A percentile compares a stretch with the other conserved stretches of the same genome.
phyloP scores from a whole-genome alignment of 2,797 vertebrate genomes.

The Benthosema pterotum region DNA sequence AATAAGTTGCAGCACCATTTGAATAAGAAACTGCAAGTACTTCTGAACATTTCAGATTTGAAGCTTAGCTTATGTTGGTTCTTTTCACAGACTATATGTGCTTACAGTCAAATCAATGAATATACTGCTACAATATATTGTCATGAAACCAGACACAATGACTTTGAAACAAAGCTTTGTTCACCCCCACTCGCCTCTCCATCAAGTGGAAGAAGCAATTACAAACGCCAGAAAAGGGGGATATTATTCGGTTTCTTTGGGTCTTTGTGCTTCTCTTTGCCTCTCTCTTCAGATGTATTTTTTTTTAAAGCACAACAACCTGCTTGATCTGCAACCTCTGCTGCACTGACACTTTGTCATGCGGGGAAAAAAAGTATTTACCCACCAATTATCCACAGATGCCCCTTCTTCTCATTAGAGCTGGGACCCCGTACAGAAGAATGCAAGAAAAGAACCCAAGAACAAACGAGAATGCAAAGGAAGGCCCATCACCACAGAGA shows the following conservation, averaged over 20 bases:
- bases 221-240: slow-evolving; percentile 34
- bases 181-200: too few species aligned
- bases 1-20: too few species aligned
- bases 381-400: slow-evolving; percentile 76
- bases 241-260: slow-evolving; percentile 9
- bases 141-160: too few species aligned
- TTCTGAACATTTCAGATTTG: too few species aligned
- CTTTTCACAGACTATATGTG: too few species aligned
- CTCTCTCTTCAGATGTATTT: slow-evolving; percentile 41
- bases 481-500: slow-evolving; percentile 62
- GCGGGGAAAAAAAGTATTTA: slow-evolving; percentile 71
- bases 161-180: too few species aligned
- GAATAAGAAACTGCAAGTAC: too few species aligned
- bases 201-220: slow-evolving; percentile 46
- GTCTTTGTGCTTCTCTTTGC: slow-evolving; percentile 29
- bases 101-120: too few species aligned
- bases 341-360: slow-evolving; percentile 68
- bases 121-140: too few species aligned
- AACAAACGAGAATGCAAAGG: slow-evolving; percentile 23
- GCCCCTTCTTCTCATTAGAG: slow-evolving; percentile 66
- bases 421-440: slow-evolving; percentile 50
- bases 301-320: slow-evolving; percentile 60
- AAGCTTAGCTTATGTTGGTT: too few species aligned
- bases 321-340: slow-evolving; percentile 62
- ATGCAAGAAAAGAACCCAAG: slow-evolving; percentile 58